Evolutionary conservation across 2,888 invertebrate genomes (phyloP), one percentile per base, ranked within the genome.

Genomic region (Caenorhabditis sp.): DNA sequence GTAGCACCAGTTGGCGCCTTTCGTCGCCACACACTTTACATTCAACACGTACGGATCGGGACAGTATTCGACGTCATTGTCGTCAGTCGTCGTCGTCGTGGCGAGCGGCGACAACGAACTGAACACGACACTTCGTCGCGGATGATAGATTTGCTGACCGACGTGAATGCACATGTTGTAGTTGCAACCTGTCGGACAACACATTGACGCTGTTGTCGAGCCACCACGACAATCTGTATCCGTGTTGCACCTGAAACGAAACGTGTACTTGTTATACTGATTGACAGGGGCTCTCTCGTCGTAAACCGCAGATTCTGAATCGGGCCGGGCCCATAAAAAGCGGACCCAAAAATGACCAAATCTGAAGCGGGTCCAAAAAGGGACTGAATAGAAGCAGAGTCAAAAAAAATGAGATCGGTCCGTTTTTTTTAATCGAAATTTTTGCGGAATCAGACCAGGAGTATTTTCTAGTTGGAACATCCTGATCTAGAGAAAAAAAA

Each of bases 81-180:
- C 23, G 4, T n/a, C n/a, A n/a, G n/a, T n/a, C n/a, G n/a, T n/a
- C n/a, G 14, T 12, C 12, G 23, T 21, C 10, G 12, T 50, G 37
- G 12, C 10, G 3, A 12, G 19, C 8, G 10, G 50, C 12, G 70
- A 58, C 19, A 67, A 51, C 2, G 70, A 70, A n/a, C 61, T 65
- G 70, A 75, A 75, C 0, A 68, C 70, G 64, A 75, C 61, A 49
- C 67, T 70, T 21, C 70, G 50, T 62, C 70, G 43, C 17, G 69
- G 70, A 54, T 67, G 69, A 23, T 49, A 63, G 21, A 68, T 51
- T 49, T 66, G 70, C 24, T 59, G 63, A 14, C 79, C 79, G 4
- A 79, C 79, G 57, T 78, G 80, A 19, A 80, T 66, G 59, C 80
- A 80, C 76, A 80, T 80, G 36, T 80, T 80, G 60, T 80, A 80